Percentiles rank a stretch among this genome's conserved stretches.
Evolutionary conservation across 1,140 invertebrate species (phyloP).

Genomic region (Drosophila teissieri): DNA sequence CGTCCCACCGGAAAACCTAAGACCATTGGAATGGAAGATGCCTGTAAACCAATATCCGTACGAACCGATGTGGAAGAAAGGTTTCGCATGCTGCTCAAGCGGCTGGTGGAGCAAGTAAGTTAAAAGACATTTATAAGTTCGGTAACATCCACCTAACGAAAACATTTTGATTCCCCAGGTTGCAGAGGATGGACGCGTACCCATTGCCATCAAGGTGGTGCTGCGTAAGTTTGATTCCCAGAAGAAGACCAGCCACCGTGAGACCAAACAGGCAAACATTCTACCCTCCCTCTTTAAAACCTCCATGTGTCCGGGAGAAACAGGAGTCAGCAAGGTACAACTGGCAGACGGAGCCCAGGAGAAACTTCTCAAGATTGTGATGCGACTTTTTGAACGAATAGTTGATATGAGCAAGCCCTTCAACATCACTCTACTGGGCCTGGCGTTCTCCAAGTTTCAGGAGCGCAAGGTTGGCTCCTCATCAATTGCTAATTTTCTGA

Average conservation of each 20-base stretch:
- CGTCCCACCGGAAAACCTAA: constrained; percentile 89
- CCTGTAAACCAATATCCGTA: constrained; percentile 88
- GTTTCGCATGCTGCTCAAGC: constrained; percentile 87
- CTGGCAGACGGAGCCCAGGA: constrained; percentile 86
- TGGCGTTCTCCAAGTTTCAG: constrained; percentile 92
- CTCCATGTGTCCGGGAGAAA: constrained; percentile 84
- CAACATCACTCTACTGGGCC: constrained; percentile 90
- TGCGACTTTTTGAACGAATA: constrained; percentile 90
- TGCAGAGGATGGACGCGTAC: constrained; percentile 90
- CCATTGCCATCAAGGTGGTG: constrained; percentile 89
- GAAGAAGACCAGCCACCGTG: constrained; percentile 87
- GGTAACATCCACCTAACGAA: background rate
- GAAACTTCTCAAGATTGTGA: constrained; percentile 89
- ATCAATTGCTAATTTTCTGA: constrained; percentile 90
- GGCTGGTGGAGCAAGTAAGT: constrained; percentile 87
- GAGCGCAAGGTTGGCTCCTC: constrained; percentile 87
- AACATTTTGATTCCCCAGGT: constrained; percentile 78
- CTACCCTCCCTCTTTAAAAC: constrained; percentile 87
- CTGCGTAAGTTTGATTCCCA: constrained; percentile 88
- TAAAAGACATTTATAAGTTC: background rate
- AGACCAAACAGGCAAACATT: constrained; percentile 90
- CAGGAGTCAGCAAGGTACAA: constrained; percentile 79
- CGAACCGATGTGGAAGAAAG: constrained; percentile 90
- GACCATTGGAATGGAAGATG: constrained; percentile 91
- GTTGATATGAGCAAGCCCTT: constrained; percentile 90